Evolutionary conservation across 2,113 vertebrate genomes (phyloP).

Genomic region (Thamnaconus septentrionalis): DNA sequence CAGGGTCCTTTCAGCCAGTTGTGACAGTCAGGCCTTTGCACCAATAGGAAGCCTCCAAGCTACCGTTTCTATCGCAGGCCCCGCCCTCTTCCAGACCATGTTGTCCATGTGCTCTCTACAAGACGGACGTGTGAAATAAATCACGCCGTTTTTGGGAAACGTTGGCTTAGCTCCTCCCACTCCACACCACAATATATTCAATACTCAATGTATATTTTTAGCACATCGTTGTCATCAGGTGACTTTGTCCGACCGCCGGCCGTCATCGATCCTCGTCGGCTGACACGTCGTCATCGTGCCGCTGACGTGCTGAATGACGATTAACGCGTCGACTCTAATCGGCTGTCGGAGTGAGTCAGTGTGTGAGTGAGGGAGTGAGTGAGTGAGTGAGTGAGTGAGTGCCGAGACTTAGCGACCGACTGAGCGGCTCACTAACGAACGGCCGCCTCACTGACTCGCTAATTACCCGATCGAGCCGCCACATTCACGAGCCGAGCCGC

Average conservation of each 20-base stretch:
- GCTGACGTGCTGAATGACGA: slow-evolving; percentile 57
- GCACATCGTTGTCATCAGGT: slow-evolving; percentile 39
- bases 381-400: too few species aligned
- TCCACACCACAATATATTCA: slow-evolving; percentile 20
- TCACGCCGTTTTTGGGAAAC: too few species aligned
- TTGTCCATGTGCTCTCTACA: neutral
- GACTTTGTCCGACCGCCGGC: slow-evolving; percentile 5
- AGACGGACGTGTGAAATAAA: neutral
- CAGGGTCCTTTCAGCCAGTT: too few species aligned
- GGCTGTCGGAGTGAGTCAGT: slow-evolving; percentile 46
- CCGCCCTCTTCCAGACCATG: too few species aligned
- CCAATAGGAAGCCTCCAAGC: too few species aligned
- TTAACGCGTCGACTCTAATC: slow-evolving; percentile 70
- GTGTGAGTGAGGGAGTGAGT: too few species aligned
- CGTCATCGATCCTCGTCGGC: slow-evolving; percentile 48
- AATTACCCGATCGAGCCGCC: slow-evolving; percentile 63
- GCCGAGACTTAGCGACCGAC: neutral
- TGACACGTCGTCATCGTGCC: slow-evolving; percentile 45
- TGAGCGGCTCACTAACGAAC: slow-evolving; percentile 45
- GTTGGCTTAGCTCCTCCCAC: neutral
- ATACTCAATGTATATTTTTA: slow-evolving; percentile 10
- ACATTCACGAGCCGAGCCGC: slow-evolving; percentile 33
- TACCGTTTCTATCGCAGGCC: too few species aligned
- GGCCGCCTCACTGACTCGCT: slow-evolving; percentile 46
- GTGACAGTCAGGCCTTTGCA: too few species aligned